Evolutionary conservation across 2,888 invertebrate genomes (phyloP).

Genomic region (Tipula lateralis): DNA sequence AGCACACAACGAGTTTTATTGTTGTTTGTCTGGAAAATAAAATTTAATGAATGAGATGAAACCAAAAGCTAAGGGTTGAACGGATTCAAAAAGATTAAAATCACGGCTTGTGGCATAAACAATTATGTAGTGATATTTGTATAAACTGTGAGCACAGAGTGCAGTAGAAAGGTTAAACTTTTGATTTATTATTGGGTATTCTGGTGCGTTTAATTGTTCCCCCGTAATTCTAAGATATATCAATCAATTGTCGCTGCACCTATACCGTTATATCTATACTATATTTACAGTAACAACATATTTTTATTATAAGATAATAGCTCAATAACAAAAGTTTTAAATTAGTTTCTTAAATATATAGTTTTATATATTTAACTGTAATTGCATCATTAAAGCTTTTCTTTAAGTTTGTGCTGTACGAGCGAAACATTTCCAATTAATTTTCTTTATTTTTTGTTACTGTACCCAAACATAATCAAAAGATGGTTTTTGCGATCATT

Average conservation of each 20-base stretch:
- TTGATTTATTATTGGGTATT: not conserved
- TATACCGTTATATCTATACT: not conserved
- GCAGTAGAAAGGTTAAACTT: not conserved
- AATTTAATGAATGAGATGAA: constrained; percentile 9
- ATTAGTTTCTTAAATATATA: not conserved
- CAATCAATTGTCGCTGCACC: not conserved
- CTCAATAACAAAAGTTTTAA: not conserved
- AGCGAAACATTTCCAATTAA: not conserved
- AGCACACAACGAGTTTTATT: not conserved
- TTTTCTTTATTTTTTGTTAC: not conserved
- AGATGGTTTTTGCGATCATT: not conserved
- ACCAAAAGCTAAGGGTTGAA: not conserved
- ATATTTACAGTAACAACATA: not conserved
- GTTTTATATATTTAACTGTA: not conserved
- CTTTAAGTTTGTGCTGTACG: not conserved
- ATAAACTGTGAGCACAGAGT: not conserved
- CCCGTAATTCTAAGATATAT: not conserved
- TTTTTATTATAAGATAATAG: not conserved
- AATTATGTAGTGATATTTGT: not conserved
- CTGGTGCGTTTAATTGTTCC: not conserved
- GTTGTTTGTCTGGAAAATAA: constrained; percentile 8
- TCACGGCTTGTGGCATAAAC: constrained; percentile 11
- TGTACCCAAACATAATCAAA: not conserved
- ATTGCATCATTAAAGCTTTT: not conserved
- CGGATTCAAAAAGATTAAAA: not conserved